These are phyloP conservation scores for Diorhabda elongata DNA, from an alignment of 1,140 invertebrate genomes.

Conservation along the genomic window DNA sequence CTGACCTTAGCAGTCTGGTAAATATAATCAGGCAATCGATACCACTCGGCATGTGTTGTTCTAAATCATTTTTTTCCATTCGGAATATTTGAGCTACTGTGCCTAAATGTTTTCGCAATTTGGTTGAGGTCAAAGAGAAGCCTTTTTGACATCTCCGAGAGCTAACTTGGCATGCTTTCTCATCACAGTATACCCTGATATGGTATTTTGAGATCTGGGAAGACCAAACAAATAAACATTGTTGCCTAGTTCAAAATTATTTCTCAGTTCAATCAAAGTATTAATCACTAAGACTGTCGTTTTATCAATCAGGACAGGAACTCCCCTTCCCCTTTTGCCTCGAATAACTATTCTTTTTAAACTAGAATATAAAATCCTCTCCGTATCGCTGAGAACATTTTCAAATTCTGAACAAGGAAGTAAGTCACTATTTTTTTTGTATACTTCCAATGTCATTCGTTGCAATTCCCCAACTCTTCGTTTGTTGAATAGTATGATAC, in stretches of 20 bases:
- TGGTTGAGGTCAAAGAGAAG: constrained; percentile 6
- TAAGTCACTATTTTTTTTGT: constrained; percentile 11
- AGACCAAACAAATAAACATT: constrained; percentile 24
- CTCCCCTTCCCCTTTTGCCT: constrained; percentile 26
- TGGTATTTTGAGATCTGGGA: constrained; percentile 14
- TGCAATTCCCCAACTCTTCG: constrained; percentile 35
- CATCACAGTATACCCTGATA: constrained; percentile 16
- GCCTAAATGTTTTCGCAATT: constrained; percentile 24
- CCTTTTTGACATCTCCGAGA: constrained; percentile 12
- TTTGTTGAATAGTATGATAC: constrained; percentile 32
- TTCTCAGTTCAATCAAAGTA: neutral
- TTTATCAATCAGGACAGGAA: constrained; percentile 11
- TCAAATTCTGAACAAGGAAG: constrained; percentile 19
- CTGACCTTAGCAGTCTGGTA: constrained; percentile 35
- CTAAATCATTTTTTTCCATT: constrained; percentile 17
- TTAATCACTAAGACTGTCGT: neutral
- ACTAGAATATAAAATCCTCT: constrained; percentile 22
- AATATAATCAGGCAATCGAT: constrained; percentile 30
- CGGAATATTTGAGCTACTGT: constrained; percentile 27
- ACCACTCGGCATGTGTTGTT: constrained; percentile 28
- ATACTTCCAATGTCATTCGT: neutral
- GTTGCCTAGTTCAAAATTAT: neutral
- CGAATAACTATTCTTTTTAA: constrained; percentile 28
- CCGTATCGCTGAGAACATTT: constrained; percentile 16
- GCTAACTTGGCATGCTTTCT: constrained; percentile 21